Conservation (phyloP, 2,797 vertebrate genomes). For the Lophura swinhoii region DNA sequence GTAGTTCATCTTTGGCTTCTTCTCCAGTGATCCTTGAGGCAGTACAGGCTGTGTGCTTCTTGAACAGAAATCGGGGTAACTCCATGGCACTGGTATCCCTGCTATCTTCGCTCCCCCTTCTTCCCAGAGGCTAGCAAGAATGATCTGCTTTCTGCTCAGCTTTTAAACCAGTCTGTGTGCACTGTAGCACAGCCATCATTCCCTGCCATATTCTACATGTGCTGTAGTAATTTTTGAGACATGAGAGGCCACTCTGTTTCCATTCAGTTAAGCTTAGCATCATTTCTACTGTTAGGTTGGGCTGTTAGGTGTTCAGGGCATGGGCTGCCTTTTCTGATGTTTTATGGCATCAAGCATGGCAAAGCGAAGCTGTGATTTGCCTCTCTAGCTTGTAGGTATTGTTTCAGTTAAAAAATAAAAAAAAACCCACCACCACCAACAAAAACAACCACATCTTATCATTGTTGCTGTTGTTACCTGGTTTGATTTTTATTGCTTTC, state of each 20-base stretch:
- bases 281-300: background rate
- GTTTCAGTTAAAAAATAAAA: background rate
- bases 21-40: background rate
- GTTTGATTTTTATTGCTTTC: conserved; percentile 8
- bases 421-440: too few relatives aligned
- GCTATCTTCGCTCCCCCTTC: background rate
- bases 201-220: background rate
- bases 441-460: background rate
- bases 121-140: background rate
- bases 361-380: background rate
- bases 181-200: background rate
- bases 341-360: background rate
- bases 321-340: background rate
- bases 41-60: background rate
- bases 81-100: background rate
- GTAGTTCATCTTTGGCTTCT: background rate
- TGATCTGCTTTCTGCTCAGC: background rate
- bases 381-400: background rate
- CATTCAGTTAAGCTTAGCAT: background rate
- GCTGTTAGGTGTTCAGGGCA: background rate
- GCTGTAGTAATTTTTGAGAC: background rate
- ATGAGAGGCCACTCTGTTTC: background rate
- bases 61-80: background rate
- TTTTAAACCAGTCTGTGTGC: background rate
- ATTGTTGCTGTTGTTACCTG: background rate